Evolutionary conservation across 2,888 invertebrate species (phyloP), one percentile per base, ranked within the genome.

Genomic region (Cheilosia vulpina): DNA sequence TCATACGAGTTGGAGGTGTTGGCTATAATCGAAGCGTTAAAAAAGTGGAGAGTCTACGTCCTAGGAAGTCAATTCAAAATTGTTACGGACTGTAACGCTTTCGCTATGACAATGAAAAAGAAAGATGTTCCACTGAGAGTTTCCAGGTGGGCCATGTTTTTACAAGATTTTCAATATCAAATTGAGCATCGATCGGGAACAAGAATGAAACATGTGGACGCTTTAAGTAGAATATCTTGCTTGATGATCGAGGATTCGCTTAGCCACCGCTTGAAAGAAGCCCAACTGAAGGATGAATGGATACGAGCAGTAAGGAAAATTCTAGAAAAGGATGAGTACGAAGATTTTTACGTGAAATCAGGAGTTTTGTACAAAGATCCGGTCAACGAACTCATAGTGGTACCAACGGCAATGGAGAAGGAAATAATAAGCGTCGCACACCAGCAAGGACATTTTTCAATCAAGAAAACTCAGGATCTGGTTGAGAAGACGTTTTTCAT

Each of bases 371-470:
- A 38, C 52, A 77, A 79, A 11, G 27, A 27, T 15, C 21, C 45
- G 2, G 69, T 62, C 2, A 43, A 58, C 34, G 38, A 73, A 0
- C 5, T 88, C 2, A 69, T 90, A 5, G 89, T 90, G 0, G 87
- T 91, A 17, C 91, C 92, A 0, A 89, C 87, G 38, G n/a, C 19
- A 3, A 89, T 92, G 89, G 66, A 41, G 1, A 7, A 31, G 13
- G 89, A 91, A 65, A 88, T 92, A 4, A 91, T 92, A 6, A 85
- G 85, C 65, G 88, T 60, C 24, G 87, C 85, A 1, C 34, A 34
- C 34, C 11, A 34, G 11, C 34, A 34, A 11, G 34, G 34, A 11
- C 11, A 34, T 34, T 34, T 34, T 34, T 34, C 34, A 1, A 11
- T 2, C 2, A 34, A 34, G 2, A 34, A 34, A 34, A 34, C 1